Conservation (phyloP, 2,113 vertebrate genomes). For the Ramphastos sulfuratus region DNA sequence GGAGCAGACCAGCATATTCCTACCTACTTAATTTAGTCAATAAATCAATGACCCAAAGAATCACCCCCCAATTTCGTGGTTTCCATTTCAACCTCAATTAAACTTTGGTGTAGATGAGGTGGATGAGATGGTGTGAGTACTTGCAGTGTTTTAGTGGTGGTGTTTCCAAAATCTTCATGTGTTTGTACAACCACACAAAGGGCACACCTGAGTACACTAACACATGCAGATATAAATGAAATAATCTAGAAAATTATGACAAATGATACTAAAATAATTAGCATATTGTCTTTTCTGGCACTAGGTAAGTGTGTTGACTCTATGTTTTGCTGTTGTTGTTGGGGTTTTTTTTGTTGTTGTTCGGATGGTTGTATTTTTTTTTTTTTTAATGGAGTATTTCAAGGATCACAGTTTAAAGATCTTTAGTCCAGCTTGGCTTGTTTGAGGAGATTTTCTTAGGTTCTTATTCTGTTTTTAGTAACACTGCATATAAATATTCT, state of each 20-base stretch:
- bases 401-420: not conserved
- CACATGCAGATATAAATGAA: not conserved
- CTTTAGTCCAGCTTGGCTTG: not conserved
- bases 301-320: not conserved
- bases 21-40: accelerated
- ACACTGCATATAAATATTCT: not conserved
- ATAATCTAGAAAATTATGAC: not conserved
- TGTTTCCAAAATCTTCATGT: not conserved
- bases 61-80: not conserved
- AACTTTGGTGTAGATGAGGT: not conserved
- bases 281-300: not conserved
- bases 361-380: not conserved
- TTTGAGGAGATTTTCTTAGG: not conserved
- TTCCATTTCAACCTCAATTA: not conserved
- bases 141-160: not conserved
- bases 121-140: not conserved
- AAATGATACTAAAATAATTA: not conserved
- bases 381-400: not conserved
- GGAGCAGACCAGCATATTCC: not conserved
- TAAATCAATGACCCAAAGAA: not conserved
- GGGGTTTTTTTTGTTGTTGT: too few species aligned
- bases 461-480: not conserved
- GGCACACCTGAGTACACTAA: not conserved
- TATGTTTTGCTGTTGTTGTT: not conserved
- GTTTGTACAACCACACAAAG: not conserved